Base-by-base conservation (phyloP, 2,113 vertebrate species). In the Casuarius casuarius region DNA sequence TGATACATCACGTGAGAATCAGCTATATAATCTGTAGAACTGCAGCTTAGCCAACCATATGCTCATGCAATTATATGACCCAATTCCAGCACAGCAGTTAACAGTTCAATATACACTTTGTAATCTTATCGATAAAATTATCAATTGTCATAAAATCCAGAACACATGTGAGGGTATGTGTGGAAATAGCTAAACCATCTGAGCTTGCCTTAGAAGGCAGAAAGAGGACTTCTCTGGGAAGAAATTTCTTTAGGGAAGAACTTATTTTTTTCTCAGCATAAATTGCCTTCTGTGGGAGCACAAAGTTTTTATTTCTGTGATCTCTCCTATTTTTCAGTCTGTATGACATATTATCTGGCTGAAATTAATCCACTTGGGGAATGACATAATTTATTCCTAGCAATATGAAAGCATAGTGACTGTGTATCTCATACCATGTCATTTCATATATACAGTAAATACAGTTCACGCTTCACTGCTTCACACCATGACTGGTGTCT, bases 121-220 rank as follows among this genome's bases (percentile, higher is more conserved):
- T 71, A 52, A 94, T 84, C 67, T 95, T 86, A 44, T 11, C 95
- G 91, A 97, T 96, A 90, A 94, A 89, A 25, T 6, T 70, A 18
- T 35, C 65, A 21, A 33, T 74, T 72, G 31, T 46, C 9, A 2
- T 61, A 72, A 92, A 52, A 70, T 48, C 56, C 38, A 63, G 22
- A 48, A 21, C 44, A 28, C 22, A 26, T 15, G 16, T 1, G n/a
- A 77, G 33, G 9, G 25, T 44, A 12, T 2, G 0, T 19, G 40
- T 71, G 56, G 62, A 38, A 58, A 59, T 31, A 63, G 33, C 23
- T 1, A 3, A 15, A 6, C 21, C 13, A 26, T 0, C 0, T 40
- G 31, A 73, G 5, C 65, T 61, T 89, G 28, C 22, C 40, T 61
- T 48, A 29, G 67, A n/a, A 74, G 29, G n/a, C 73, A 33, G 33